Conservation (phyloP, 1,140 invertebrate genomes). For the Schlechtendalia chinensis region DNA sequence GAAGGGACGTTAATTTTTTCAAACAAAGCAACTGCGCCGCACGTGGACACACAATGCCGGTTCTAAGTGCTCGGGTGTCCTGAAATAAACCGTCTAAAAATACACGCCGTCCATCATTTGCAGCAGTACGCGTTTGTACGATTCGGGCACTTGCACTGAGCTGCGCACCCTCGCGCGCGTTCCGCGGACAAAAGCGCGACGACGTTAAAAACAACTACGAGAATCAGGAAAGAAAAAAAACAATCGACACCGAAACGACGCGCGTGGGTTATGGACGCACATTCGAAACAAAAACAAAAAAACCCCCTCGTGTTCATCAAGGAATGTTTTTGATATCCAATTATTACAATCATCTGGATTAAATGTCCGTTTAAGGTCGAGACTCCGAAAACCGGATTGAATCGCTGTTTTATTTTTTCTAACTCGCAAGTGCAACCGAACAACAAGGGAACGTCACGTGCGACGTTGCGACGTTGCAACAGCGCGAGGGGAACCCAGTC, state of each 20-base stretch:
- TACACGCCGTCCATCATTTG: not conserved
- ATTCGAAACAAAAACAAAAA: conserved; percentile 23
- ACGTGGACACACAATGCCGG: no score
- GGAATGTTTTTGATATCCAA: conserved; percentile 41
- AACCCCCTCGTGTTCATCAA: not conserved
- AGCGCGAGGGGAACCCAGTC: not conserved
- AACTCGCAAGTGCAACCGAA: conserved; percentile 15
- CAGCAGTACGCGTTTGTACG: no score
- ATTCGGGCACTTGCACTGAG: no score
- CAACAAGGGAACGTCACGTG: conserved; percentile 19
- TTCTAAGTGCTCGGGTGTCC: conserved; percentile 1
- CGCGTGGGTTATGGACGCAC: no score
- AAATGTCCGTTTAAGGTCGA: conserved; percentile 37
- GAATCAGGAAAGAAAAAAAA: no score
- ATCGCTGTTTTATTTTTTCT: not conserved
- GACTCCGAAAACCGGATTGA: conserved; percentile 37
- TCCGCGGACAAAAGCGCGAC: no score
- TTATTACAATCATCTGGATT: conserved; percentile 41
- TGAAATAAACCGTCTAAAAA: conserved; percentile 43
- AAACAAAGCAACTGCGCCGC: no score
- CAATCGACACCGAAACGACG: no score
- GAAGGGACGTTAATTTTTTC: not conserved
- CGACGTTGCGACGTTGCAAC: not conserved
- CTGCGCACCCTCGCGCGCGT: no score
- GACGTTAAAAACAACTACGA: no score